Evolutionary conservation across 2,888 invertebrate species (phyloP), one percentile per base, ranked within the genome.

Genomic region (Aporophyla lueneburgensis): DNA sequence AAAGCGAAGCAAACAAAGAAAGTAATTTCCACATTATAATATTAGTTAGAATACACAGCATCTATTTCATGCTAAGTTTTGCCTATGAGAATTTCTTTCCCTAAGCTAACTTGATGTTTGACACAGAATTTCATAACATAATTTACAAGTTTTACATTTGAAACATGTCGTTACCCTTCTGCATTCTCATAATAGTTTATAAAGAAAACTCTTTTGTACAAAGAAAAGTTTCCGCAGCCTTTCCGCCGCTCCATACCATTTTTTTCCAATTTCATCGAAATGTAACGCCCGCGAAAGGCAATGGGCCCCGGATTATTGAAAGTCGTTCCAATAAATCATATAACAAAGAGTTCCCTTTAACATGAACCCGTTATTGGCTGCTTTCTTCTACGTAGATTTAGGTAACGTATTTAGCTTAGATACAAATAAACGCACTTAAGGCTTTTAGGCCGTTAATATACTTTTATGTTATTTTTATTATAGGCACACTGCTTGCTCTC

Each of bases 301-400:
- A 89, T 86, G 85, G 87, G 74, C 81, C 84, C 79, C 76, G 86
- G 87, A 88, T 90, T 87, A 88, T 86, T 84, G 85, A 87, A 82
- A 89, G 80, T 80, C 85, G 78, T 89, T 85, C 56, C 86, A 86
- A 91, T 91, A 91, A 90, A 89, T 91, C 90, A 91, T 88, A 79
- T 70, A 86, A 88, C 85, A 90, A 91, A 88, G 85, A 90, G 86
- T 86, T 84, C 83, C 73, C 56, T 80, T 84, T 81, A 73, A 80
- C 80, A 73, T 81, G 79, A 78, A 84, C 71, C 72, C 59, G 74
- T 84, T 86, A 73, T 76, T 75, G 79, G 73, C 33, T 24, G 78
- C 61, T 80, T 86, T 73, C 62, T 72, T 77, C 46, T 59, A 69
- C 62, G 27, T 70, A 73, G 51, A 67, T 78, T 86, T 74, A 54